Evolutionary conservation across 2,797 vertebrate species (phyloP).

Genomic region (Phrynocephalus vlangalii): DNA sequence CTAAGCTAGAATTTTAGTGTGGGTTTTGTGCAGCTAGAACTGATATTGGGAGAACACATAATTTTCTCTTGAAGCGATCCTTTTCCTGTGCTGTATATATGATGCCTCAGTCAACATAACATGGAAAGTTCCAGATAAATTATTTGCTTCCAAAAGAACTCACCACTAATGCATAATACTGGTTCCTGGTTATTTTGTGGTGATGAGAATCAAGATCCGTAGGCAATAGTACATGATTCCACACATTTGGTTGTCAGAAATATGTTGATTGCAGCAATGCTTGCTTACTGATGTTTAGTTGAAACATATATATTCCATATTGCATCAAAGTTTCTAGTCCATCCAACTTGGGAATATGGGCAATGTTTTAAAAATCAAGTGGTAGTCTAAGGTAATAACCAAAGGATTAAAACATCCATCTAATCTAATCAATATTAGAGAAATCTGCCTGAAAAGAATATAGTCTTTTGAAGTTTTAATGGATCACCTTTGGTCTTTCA

Average conservation of each 20-base stretch:
- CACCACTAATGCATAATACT: not conserved
- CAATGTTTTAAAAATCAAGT: not conserved
- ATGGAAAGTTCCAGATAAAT: not conserved
- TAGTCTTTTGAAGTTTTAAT: not conserved
- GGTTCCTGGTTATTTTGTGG: not conserved
- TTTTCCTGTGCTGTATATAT: not conserved
- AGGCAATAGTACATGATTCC: not conserved
- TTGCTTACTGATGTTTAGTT: not conserved
- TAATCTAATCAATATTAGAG: not conserved
- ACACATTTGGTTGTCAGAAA: not conserved
- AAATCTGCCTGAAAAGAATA: not conserved
- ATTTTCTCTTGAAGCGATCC: not conserved
- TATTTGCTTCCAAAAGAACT: not conserved
- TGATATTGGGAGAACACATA: not conserved
- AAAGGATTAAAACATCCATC: not conserved
- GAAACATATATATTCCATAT: not conserved
- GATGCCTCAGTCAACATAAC: not conserved
- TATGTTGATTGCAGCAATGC: not conserved
- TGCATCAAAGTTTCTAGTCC: not conserved
- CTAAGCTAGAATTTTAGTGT: not conserved
- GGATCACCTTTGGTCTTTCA: not conserved
- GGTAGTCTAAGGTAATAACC: not conserved
- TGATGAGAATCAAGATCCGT: not conserved
- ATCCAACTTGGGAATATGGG: not conserved
- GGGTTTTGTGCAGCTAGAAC: not conserved